Evolutionary conservation across 2,113 vertebrate species (phyloP).

Genomic region (Lagenorhynchus albirostris): DNA sequence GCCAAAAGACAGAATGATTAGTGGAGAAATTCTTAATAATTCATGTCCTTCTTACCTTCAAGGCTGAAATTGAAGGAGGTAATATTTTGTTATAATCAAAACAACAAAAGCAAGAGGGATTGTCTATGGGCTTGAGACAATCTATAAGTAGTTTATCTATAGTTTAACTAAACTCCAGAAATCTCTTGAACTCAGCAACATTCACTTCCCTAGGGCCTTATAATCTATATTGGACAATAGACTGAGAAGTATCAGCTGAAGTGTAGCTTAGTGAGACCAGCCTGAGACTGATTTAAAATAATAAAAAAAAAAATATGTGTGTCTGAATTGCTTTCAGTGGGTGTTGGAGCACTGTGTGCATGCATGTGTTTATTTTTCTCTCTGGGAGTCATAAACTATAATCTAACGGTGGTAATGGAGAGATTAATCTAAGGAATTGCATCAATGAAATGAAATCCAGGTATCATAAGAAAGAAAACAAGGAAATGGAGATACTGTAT

Average conservation of each 20-base stretch:
- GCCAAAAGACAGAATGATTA: not conserved
- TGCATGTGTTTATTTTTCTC: not conserved
- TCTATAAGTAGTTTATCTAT: conserved; percentile 29
- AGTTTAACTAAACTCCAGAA: conserved; percentile 36
- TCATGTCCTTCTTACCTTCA: not conserved
- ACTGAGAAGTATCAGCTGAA: not conserved
- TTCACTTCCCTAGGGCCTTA: not conserved
- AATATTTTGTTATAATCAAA: not conserved
- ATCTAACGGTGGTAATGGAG: not conserved
- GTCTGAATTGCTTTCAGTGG: not conserved
- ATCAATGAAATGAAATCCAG: not conserved
- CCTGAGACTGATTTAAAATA: not conserved
- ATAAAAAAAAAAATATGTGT: not conserved
- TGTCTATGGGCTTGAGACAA: not conserved
- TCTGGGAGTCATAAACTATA: not conserved
- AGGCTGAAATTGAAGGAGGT: not conserved
- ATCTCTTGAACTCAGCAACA: conserved; percentile 1
- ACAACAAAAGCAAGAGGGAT: not conserved
- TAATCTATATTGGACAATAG: not conserved
- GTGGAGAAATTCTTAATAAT: not conserved
- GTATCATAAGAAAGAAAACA: not conserved
- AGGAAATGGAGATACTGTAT: not conserved
- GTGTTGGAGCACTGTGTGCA: not conserved
- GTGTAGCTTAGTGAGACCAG: not conserved
- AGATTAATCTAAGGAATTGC: conserved; percentile 18